Conservation (phyloP, 2,113 vertebrate species). For the Bettongia penicillata region DNA sequence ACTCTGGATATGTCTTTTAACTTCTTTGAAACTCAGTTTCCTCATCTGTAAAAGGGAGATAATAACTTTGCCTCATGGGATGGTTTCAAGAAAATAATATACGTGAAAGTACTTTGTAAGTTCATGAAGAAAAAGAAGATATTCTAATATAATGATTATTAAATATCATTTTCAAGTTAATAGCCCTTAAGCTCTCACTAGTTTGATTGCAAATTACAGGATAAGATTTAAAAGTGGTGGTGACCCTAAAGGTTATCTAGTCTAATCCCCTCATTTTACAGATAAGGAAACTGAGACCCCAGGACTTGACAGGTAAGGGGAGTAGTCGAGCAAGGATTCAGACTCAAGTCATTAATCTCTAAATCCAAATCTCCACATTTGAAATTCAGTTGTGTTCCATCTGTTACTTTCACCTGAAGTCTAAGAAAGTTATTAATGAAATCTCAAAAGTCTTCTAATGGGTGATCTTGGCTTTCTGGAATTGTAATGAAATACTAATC, state of each 20-base stretch:
- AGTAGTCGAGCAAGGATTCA: not conserved
- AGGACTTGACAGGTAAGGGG: not conserved
- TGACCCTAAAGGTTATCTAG: not conserved
- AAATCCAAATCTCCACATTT: not conserved
- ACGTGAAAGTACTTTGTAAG: not conserved
- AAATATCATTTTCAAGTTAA: not conserved
- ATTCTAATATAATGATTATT: not conserved
- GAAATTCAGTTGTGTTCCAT: not conserved
- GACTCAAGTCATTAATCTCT: not conserved
- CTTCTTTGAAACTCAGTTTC: not conserved
- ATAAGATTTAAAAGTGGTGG: not conserved
- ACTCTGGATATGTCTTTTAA: not conserved
- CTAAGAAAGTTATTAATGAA: not conserved
- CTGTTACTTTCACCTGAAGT: not conserved
- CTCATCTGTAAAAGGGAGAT: not conserved
- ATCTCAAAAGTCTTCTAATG: not conserved
- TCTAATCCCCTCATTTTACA: not conserved
- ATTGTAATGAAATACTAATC: conserved; percentile 3
- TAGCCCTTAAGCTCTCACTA: not conserved
- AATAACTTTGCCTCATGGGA: not conserved
- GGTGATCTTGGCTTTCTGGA: conserved; percentile 17
- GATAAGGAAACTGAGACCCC: not conserved
- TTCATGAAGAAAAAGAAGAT: not conserved
- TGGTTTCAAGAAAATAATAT: not conserved
- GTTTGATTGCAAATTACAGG: not conserved